Conservation (phyloP, 2,113 vertebrate genomes). For the Larimichthys crocea region DNA sequence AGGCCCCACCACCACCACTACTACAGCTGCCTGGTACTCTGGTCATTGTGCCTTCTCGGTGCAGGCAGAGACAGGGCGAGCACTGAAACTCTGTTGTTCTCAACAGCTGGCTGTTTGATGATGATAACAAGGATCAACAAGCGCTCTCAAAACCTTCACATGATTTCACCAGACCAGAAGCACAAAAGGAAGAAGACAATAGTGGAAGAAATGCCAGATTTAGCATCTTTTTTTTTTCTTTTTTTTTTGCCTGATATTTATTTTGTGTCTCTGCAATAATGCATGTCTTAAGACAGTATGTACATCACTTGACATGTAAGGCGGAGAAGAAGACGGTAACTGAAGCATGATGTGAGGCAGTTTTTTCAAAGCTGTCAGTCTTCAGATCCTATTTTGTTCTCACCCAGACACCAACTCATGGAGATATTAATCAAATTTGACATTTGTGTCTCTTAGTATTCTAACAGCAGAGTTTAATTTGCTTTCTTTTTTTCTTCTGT, state of each 20-base stretch:
- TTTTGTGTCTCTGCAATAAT: slow-evolving; percentile 24
- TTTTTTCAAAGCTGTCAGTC: slow-evolving; percentile 14
- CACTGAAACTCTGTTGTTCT: slow-evolving; percentile 61
- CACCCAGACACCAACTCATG: background rate
- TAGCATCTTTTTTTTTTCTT: background rate
- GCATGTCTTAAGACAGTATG: slow-evolving; percentile 8
- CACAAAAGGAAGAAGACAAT: slow-evolving; percentile 2
- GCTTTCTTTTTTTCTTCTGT: background rate
- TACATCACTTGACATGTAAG: slow-evolving; percentile 16
- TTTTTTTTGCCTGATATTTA: slow-evolving; percentile 38
- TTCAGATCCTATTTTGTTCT: slow-evolving; percentile 5
- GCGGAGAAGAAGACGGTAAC: background rate
- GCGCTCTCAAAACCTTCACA: background rate
- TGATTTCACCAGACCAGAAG: slow-evolving; percentile 28
- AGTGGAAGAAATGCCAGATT: background rate
- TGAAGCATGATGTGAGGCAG: background rate
- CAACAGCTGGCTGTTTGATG: slow-evolving; percentile 43
- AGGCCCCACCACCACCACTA: background rate
- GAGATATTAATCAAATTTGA: slow-evolving; percentile 15
- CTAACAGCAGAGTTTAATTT: background rate
- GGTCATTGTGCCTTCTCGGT: slow-evolving; percentile 26
- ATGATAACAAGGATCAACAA: slow-evolving; percentile 23
- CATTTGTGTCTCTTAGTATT: background rate
- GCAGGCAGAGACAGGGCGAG: slow-evolving; percentile 55
- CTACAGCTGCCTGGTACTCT: slow-evolving; percentile 47